Base-by-base conservation (phyloP, 2,113 vertebrate species). In the Gallinago undulata region DNA sequence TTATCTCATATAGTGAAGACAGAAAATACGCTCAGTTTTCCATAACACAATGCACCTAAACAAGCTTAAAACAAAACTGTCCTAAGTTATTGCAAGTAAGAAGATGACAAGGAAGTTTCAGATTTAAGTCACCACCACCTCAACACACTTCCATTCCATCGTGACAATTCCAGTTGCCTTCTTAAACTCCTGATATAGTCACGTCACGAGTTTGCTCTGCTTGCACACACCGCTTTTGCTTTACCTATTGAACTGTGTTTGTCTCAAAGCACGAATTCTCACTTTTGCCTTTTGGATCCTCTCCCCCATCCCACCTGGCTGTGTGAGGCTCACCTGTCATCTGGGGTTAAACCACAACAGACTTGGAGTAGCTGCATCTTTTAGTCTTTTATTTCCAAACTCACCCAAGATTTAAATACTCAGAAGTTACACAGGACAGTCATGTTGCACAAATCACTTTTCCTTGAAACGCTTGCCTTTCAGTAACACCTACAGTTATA, bases 271-370 rank as follows among this genome's bases (percentile, higher is more conserved):
- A 7, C 0, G 0, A 19, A 3, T 39, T 28, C 51, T 31, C 63
- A 16, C 39, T 35, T 37, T 9, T 21, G 12, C n/a, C 27, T 23
- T 55, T 72, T 4, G 15, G 4, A 3, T 21, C n/a, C 51, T 45
- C 28, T 28, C 39, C 16, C 16, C 33, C 23, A 27, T 10, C 21
- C 18, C 35, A 31, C 13, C 0, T 1, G 21, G 22, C 48, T 10
- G 3, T 1, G 13, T 4, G 19, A 28, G 18, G 10, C 11, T 37
- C 19, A 35, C 13, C 0, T 33, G 24, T 41, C 21, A 6, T 3
- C 47, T 3, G 4, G 5, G 3, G 19, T 11, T 24, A 73, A 62
- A 19, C 18, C 33, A 56, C 13, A 25, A 2, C 12, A 39, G 10
- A 39, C 37, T 13, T 25, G 24, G 2, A 31, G 17, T 3, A 53